Percentiles rank a stretch among this genome's conserved stretches.
These are phyloP conservation scores for Setophaga coronata DNA, from an alignment of 2,113 vertebrate genomes.

Conservation along the genomic window DNA sequence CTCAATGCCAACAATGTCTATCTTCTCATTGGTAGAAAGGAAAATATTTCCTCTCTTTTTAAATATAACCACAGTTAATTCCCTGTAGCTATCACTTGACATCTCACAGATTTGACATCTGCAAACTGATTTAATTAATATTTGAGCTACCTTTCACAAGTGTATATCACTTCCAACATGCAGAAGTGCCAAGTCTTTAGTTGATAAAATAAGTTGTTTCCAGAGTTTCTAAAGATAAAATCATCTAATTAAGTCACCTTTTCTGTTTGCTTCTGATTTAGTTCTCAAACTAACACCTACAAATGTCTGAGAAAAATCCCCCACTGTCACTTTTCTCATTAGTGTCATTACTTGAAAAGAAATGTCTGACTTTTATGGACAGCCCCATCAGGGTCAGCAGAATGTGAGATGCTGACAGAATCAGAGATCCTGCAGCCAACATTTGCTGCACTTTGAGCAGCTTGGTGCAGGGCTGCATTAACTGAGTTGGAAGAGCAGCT, in stretches of 20 bases:
- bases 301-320: background rate
- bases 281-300: background rate
- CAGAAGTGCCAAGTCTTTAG: background rate
- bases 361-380: background rate
- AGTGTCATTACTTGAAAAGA: background rate
- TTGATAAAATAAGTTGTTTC: background rate
- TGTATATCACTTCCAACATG: background rate
- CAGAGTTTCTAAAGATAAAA: background rate
- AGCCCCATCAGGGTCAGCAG: background rate
- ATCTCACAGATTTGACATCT: background rate
- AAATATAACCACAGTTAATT: background rate
- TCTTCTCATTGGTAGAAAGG: background rate
- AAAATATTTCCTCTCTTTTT: background rate
- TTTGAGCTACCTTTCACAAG: background rate
- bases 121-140: conserved; percentile 11
- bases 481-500: background rate
- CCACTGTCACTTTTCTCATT: background rate
- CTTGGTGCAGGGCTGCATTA: background rate
- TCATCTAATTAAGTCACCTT: background rate
- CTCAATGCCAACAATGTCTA: background rate
- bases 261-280: background rate
- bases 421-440: background rate
- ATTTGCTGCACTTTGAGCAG: background rate
- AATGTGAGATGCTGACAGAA: background rate
- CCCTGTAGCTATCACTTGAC: background rate